phyloP scores from a whole-genome alignment of 2,113 vertebrate species.

The Onychostruthus taczanowskii region DNA sequence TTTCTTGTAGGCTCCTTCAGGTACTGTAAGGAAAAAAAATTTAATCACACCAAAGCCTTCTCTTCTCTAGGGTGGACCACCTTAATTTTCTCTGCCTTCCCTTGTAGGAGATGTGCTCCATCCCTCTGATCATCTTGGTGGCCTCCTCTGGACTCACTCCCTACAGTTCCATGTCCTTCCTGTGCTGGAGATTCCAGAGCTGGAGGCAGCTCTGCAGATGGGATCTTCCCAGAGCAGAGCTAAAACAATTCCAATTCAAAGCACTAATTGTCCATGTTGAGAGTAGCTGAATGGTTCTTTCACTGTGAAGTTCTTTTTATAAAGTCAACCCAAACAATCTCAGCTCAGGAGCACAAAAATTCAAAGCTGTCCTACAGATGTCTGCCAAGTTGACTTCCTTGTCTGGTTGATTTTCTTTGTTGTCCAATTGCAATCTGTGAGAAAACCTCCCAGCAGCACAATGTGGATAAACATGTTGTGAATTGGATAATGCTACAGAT shows the following conservation, averaged over 20 bases:
- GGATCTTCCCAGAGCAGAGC: not conserved
- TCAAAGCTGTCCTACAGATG: not conserved
- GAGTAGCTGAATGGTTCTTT: not conserved
- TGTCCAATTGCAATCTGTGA: not conserved
- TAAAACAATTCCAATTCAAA: not conserved
- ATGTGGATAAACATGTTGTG: not conserved
- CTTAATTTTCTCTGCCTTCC: not conserved
- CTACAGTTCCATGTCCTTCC: not conserved
- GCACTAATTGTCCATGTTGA: not conserved
- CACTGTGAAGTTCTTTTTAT: not conserved
- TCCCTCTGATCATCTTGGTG: not conserved
- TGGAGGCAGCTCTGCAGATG: not conserved
- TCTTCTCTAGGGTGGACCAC: not conserved
- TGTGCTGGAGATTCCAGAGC: not conserved
- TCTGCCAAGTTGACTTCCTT: not conserved
- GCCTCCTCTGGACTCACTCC: not conserved
- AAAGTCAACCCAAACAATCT: not conserved
- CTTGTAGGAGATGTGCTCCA: not conserved
- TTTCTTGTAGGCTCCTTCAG: not conserved
- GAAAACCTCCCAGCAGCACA: not conserved
- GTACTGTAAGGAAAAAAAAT: not conserved
- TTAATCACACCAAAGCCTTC: not conserved
- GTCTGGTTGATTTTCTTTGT: conserved; percentile 7
- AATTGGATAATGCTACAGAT: not conserved
- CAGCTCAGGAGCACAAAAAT: not conserved